Percentiles rank a stretch among this genome's conserved stretches.
These are phyloP conservation scores for Hypercompe scribonia DNA, from an alignment of 2,888 invertebrate species.

Conservation along the genomic window DNA sequence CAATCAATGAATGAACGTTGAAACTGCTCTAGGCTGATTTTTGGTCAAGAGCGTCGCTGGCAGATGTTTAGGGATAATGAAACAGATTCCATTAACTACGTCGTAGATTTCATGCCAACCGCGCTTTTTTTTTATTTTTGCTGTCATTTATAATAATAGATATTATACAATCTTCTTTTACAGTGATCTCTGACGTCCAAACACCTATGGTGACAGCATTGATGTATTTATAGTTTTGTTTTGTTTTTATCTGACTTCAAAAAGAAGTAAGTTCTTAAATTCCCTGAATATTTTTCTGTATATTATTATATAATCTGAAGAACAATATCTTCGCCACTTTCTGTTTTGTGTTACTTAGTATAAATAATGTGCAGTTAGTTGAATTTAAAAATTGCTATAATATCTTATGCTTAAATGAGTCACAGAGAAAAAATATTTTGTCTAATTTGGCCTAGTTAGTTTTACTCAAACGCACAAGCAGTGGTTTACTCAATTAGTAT, in stretches of 20 bases:
- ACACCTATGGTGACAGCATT: not conserved
- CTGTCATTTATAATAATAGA: slow-evolving; percentile 13
- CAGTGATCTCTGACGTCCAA: slow-evolving; percentile 8
- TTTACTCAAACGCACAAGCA: too few species aligned
- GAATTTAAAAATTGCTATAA: too few species aligned
- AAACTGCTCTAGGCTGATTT: slow-evolving; percentile 50
- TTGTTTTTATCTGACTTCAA: not conserved
- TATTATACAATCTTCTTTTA: slow-evolving; percentile 14
- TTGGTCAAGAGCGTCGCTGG: slow-evolving; percentile 60
- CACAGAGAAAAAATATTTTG: too few species aligned
- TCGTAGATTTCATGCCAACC: slow-evolving; percentile 49
- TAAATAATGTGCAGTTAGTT: too few species aligned
- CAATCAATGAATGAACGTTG: slow-evolving; percentile 26
- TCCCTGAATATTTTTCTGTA: too few species aligned
- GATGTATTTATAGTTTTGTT: not conserved
- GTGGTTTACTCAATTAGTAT: too few species aligned
- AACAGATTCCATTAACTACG: slow-evolving; percentile 67
- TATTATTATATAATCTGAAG: too few species aligned
- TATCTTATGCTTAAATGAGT: too few species aligned
- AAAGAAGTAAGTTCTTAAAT: not conserved
- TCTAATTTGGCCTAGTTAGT: too few species aligned
- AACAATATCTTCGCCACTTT: too few species aligned
- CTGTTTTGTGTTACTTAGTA: too few species aligned
- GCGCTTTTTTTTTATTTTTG: slow-evolving; percentile 37
- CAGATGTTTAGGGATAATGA: slow-evolving; percentile 65